Conservation (phyloP, 2,113 vertebrate genomes). For the Scomber scombrus region DNA sequence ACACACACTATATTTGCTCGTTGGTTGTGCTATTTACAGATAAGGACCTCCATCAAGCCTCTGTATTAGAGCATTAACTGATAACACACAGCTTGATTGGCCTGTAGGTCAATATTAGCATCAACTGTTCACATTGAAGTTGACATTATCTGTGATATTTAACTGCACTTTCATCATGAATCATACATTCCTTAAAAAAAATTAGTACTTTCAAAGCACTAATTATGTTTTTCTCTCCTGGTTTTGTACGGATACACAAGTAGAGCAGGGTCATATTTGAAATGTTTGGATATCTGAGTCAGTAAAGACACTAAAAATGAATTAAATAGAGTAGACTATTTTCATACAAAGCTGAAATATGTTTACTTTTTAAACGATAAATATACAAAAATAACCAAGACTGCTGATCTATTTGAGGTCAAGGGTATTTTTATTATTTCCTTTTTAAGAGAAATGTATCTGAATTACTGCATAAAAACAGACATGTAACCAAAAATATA, state of each 20-base stretch:
- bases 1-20: slow-evolving; percentile 9
- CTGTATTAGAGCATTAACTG: slow-evolving; percentile 45
- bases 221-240: not conserved
- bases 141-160: not conserved
- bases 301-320: too few relatives aligned
- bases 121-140: not conserved
- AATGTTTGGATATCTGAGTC: too few relatives aligned
- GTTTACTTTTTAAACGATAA: too few relatives aligned
- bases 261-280: not conserved
- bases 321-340: not conserved
- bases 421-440: too few relatives aligned
- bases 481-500: too few relatives aligned
- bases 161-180: not conserved
- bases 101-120: slow-evolving; percentile 60
- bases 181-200: too few relatives aligned
- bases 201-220: not conserved
- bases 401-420: too few relatives aligned
- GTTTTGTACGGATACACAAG: not conserved
- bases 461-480: too few relatives aligned
- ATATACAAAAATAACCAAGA: too few relatives aligned
- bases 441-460: too few relatives aligned
- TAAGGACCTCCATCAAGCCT: slow-evolving; percentile 43
- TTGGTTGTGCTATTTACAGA: slow-evolving; percentile 57
- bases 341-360: too few relatives aligned
- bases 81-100: slow-evolving; percentile 49